Percentiles rank a stretch among this genome's conserved stretches.
These are phyloP conservation scores for Myopa tessellatipennis DNA, from an alignment of 2,888 invertebrate genomes.

Conservation along the genomic window DNA sequence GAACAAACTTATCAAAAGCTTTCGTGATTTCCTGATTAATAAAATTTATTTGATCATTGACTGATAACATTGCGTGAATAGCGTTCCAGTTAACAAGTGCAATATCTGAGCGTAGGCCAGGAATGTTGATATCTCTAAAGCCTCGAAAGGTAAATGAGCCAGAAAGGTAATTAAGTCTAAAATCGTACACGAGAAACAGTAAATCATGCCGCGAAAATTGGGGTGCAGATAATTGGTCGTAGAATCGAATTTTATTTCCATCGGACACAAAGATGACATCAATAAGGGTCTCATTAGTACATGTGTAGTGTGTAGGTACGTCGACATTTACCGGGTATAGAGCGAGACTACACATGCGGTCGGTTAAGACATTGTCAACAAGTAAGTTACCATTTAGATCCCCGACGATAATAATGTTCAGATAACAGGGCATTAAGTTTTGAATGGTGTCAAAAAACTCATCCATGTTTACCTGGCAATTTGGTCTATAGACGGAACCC, in stretches of 20 bases:
- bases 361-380: not conserved
- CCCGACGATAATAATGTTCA: conserved; percentile 4
- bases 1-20: conserved; percentile 8
- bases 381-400: conserved; percentile 14
- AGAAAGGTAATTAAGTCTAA: too few species aligned
- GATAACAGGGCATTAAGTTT: not conserved
- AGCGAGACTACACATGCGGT: not conserved
- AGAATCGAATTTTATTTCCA: not conserved
- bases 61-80: too few species aligned
- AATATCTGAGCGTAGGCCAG: too few species aligned
- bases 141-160: too few species aligned
- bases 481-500: conserved; percentile 1
- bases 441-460: conserved; percentile 1
- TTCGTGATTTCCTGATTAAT: too few species aligned
- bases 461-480: not conserved
- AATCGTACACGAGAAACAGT: too few species aligned
- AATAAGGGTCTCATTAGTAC: not conserved
- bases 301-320: not conserved
- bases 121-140: too few species aligned
- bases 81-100: too few species aligned
- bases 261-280: conserved; percentile 4
- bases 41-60: too few species aligned
- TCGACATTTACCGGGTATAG: not conserved
- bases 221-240: not conserved
- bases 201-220: too few species aligned